phyloP scores from a whole-genome alignment of 2,888 invertebrate genomes.

The Hyposoter didymator region DNA sequence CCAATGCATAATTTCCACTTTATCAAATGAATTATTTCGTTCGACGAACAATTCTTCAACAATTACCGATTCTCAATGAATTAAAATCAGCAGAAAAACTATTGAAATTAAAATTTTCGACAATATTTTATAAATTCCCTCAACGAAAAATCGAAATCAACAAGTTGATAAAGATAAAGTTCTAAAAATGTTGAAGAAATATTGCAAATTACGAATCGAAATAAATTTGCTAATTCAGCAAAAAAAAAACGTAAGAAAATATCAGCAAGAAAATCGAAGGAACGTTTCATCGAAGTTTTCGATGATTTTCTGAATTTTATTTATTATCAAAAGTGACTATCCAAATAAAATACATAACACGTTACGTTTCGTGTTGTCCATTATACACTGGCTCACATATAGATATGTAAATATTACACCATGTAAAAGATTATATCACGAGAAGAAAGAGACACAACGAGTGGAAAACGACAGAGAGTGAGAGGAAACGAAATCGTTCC shows the following conservation, averaged over 20 bases:
- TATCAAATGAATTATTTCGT: neutral
- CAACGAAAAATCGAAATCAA: neutral
- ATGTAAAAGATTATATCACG: slow-evolving; percentile 12
- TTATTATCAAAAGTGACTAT: slow-evolving; percentile 44
- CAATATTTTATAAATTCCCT: neutral
- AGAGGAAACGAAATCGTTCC: slow-evolving; percentile 6
- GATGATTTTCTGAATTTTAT: neutral
- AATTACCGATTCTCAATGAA: neutral
- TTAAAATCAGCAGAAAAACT: neutral
- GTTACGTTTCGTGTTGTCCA: slow-evolving; percentile 7
- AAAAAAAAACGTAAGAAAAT: no score
- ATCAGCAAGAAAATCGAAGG: no score
- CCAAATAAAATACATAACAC: slow-evolving; percentile 25
- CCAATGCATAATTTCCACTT: no score
- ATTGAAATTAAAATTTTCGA: neutral
- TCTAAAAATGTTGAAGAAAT: neutral
- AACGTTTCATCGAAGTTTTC: neutral
- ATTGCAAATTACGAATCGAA: no score
- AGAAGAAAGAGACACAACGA: neutral
- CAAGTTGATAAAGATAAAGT: neutral
- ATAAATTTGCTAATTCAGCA: no score
- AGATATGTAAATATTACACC: neutral
- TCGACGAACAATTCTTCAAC: neutral
- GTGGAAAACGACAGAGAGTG: neutral
- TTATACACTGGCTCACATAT: neutral